Evolutionary conservation across 2,888 invertebrate species (phyloP).

Genomic region (Notodonta ziczac): DNA sequence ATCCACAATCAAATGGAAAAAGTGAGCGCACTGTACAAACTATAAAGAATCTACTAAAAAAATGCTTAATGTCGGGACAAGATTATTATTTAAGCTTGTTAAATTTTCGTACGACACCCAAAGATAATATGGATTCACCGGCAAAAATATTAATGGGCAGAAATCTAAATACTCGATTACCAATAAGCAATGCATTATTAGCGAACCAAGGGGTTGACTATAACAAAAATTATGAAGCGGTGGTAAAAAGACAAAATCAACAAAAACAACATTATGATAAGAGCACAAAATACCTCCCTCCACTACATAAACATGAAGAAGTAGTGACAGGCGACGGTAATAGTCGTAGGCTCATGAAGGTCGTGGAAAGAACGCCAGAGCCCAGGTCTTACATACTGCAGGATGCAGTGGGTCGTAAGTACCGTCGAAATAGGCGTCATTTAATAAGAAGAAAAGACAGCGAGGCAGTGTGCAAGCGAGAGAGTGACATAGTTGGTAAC

Average conservation of each 20-base stretch:
- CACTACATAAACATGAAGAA: slow-evolving; percentile 1
- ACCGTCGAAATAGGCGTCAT: slow-evolving; percentile 7
- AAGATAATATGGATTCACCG: slow-evolving; percentile 20
- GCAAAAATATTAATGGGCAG: slow-evolving; percentile 31
- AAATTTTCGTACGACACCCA: slow-evolving; percentile 23
- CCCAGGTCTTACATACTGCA: slow-evolving; percentile 9
- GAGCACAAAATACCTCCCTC: slow-evolving; percentile 5
- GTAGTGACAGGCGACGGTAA: slow-evolving; percentile 7
- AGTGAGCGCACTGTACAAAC: slow-evolving; percentile 30
- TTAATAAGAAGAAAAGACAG: neutral
- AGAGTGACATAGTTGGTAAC: slow-evolving; percentile 8
- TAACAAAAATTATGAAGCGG: slow-evolving; percentile 3
- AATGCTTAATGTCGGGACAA: slow-evolving; percentile 15
- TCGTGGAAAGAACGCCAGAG: slow-evolving; percentile 7
- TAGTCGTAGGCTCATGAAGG: neutral
- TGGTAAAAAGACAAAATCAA: slow-evolving; percentile 1
- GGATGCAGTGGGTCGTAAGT: neutral
- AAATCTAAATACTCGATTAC: slow-evolving; percentile 10
- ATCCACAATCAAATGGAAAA: slow-evolving; percentile 26
- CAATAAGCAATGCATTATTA: neutral
- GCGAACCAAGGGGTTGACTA: slow-evolving; percentile 5
- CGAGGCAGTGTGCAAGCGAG: neutral
- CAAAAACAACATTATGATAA: slow-evolving; percentile 5
- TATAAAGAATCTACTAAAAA: slow-evolving; percentile 26
- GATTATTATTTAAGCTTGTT: slow-evolving; percentile 23